Evolutionary conservation across 1,140 invertebrate genomes (phyloP), one percentile per base, ranked within the genome.

Genomic region (Drosophila subobscura): DNA sequence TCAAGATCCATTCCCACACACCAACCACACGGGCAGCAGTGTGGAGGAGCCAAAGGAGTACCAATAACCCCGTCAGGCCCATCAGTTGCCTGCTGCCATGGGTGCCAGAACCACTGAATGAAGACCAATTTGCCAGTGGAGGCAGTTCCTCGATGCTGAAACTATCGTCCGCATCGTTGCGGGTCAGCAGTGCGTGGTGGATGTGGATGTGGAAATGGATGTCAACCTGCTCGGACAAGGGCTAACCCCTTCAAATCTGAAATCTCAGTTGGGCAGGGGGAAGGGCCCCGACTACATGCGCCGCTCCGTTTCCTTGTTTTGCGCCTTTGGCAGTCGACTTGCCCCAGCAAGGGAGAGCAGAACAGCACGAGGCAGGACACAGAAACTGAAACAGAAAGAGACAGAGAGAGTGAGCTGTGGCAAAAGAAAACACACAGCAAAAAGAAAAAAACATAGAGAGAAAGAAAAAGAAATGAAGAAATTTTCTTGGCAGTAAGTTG

Each of bases 401-500:
- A 20, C 16, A 20, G 16, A 20, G 16, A 20, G 0, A 20, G 16
- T 1, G 16, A 20, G 16, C 16, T 20, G 16, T 20, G 10, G 14
- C 16, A 12, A 14, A 7, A 40, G 25, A 1, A 23, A 33, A 55
- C 29, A 50, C 12, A 25, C n/a, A 7, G 44, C 8, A 8, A 2
- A 33, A 33, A 33, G 16, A 50, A 25, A 33, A 16, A 53, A 40
- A 10, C 23, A 27, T 22, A 42, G 27, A 33, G 37, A 33, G 14
- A 45, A 20, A 20, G 16, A 20, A 20, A 50, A 37, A 37, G 22
- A 51, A 37, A 12, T 1, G 3, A 3, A 57, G 53, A 53, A 74
- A 83, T 75, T 84, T 83, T 72, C 79, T 84, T 83, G 65, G 75
- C 79, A 84, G 65, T 83, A 74, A 74, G 71, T 64, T 56, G 59